Evolutionary conservation across 2,888 invertebrate species (phyloP), one percentile per base, ranked within the genome.

Genomic region (Taenaris catops): DNA sequence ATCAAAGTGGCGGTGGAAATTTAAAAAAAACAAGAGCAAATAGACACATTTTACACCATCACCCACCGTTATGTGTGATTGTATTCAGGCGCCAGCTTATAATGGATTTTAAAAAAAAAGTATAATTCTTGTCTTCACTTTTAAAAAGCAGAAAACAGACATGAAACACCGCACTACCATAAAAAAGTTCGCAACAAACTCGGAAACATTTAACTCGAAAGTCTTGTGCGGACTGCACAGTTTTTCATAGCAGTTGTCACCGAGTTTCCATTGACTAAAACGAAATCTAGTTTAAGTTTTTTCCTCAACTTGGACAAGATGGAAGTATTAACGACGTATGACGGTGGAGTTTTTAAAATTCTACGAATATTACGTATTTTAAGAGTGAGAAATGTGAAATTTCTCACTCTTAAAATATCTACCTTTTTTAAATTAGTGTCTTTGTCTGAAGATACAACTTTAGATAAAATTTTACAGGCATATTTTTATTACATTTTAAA

Each of bases 221-320:
- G 28, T 16, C 23, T 23, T 7, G 21, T 23, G 9, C 31, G 14
- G 21, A 23, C 8, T 31, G n/a, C 12, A 20, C 20, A 28, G 7
- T 28, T 28, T 28, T 28, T 27, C 27, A 27, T 27, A n/a, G 27
- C 27, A 27, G 10, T 17, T 25, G 11, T 27, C 27, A 27, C 27
- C 11, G 19, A 29, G 29, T 29, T 23, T 60, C 44, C 56, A 67
- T 63, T 60, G 68, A 69, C 69, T 66, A 63, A 68, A 69, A 64
- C 61, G 63, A 60, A 61, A 63, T 56, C 42, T 55, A 57, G 58
- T 58, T 58, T 59, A 62, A 53, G 67, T 63, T 49, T 49, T 44
- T 20, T 7, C 53, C 46, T 51, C 50, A 57, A 63, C 53, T 63
- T 68, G 53, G 38, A 40, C 55, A 61, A 54, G 62, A 52, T 47